A percentile compares a stretch with the other conserved stretches of the same genome.
Evolutionary conservation across 2,113 vertebrate species (phyloP).

Genomic region (Apaloderma vittatum): DNA sequence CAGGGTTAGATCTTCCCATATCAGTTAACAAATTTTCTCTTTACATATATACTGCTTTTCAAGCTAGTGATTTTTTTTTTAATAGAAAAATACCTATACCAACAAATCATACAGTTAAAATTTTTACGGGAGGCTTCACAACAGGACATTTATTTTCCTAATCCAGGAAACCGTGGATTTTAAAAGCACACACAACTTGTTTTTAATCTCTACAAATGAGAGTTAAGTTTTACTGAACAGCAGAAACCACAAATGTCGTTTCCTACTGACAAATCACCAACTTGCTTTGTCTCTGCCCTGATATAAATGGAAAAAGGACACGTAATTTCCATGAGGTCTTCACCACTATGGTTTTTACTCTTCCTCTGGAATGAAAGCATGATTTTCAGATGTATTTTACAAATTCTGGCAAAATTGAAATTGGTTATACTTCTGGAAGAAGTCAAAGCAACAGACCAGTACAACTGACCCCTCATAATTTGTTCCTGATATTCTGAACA

Average conservation of each 20-base stretch:
- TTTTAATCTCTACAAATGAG: not conserved
- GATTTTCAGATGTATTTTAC: not conserved
- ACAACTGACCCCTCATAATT: not conserved
- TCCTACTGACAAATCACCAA: not conserved
- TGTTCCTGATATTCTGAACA: not conserved
- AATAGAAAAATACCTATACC: slow-evolving; percentile 76
- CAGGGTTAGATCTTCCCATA: slow-evolving; percentile 84
- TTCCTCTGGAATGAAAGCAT: not conserved
- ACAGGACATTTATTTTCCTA: not conserved
- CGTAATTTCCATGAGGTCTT: not conserved
- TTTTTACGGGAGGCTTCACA: slow-evolving; percentile 12
- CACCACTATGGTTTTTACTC: not conserved
- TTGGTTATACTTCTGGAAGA: not conserved
- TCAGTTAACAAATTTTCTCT: slow-evolving; percentile 89
- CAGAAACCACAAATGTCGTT: not conserved
- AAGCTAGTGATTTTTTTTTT: slow-evolving; percentile 60
- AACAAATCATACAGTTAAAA: slow-evolving; percentile 38
- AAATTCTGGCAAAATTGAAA: not conserved
- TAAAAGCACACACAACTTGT: not conserved
- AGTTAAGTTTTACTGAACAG: not conserved
- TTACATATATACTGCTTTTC: slow-evolving; percentile 88
- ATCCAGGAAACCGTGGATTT: not conserved
- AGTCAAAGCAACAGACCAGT: not conserved
- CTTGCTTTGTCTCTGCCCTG: not conserved
- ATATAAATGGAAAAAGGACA: not conserved